Conservation (phyloP, 2,113 vertebrate species). For the Harpagus bidentatus region DNA sequence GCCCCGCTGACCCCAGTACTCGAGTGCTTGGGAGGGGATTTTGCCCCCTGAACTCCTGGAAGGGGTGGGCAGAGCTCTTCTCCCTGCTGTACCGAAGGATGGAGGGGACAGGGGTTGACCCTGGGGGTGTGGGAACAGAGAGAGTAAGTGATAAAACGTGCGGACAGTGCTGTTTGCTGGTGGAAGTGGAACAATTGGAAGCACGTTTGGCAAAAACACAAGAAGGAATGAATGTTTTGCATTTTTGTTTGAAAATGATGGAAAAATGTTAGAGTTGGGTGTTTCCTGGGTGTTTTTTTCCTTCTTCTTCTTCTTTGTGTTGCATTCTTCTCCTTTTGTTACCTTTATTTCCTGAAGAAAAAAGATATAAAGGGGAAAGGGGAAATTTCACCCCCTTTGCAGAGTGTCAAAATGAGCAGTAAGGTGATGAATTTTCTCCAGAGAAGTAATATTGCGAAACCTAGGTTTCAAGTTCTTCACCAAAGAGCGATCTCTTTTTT, state of each 20-base stretch:
- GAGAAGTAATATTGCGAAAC: neutral
- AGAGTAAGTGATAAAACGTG: neutral
- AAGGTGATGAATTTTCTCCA: neutral
- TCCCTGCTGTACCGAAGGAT: neutral
- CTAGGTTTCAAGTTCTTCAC: neutral
- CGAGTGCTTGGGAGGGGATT: neutral
- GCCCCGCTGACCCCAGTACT: neutral
- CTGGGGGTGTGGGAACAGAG: neutral
- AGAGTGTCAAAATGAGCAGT: neutral
- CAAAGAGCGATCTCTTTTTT: neutral
- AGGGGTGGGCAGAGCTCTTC: neutral
- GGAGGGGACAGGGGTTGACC: neutral
- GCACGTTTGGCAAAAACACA: neutral
- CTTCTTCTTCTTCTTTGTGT: neutral
- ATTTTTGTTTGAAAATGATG: neutral
- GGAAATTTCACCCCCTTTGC: neutral
- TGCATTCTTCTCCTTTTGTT: neutral
- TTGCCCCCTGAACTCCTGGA: neutral
- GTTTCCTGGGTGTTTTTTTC: neutral
- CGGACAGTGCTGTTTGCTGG: neutral
- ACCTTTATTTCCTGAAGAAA: neutral
- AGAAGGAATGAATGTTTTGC: neutral
- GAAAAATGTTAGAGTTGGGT: neutral
- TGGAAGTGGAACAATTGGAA: neutral
- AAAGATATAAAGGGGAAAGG: neutral